A percentile compares a stretch with the other conserved stretches of the same genome.
Evolutionary conservation across 2,888 invertebrate species (phyloP).

Genomic region (Nomada ferruginata): DNA sequence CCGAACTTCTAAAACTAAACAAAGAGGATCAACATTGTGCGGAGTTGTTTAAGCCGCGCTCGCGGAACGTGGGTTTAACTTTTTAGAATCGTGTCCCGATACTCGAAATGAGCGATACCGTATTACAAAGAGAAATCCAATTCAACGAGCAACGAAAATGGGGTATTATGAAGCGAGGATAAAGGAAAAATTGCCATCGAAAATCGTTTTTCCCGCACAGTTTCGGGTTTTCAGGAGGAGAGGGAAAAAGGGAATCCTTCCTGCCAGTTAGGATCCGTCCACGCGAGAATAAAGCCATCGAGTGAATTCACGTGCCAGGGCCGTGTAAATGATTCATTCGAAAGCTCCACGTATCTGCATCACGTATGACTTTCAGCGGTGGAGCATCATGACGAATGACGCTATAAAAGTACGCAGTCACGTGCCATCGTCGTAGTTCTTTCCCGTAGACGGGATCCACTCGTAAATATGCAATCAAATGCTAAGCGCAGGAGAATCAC

Average conservation of each 20-base stretch:
- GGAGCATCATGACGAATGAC: constrained; percentile 35
- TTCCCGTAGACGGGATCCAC: background rate
- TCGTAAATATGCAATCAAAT: constrained; percentile 34
- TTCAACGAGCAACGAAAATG: background rate
- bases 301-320: constrained; percentile 24
- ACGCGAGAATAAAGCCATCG: constrained; percentile 18
- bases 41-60: too few species aligned
- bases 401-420: constrained; percentile 38
- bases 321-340: constrained; percentile 38
- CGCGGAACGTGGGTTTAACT: too few species aligned
- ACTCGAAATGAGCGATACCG: too few species aligned
- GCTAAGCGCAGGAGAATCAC: constrained; percentile 2
- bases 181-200: background rate
- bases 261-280: constrained; percentile 20
- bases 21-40: too few species aligned
- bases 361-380: constrained; percentile 25
- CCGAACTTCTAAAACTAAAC: too few species aligned
- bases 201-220: background rate
- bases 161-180: background rate
- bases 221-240: background rate
- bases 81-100: too few species aligned
- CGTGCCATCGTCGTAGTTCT: constrained; percentile 15
- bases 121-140: background rate
- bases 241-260: background rate
- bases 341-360: constrained; percentile 5